These are phyloP conservation scores for Phyllopteryx taeniolatus DNA, from an alignment of 2,113 vertebrate species.

Conservation along the genomic window DNA sequence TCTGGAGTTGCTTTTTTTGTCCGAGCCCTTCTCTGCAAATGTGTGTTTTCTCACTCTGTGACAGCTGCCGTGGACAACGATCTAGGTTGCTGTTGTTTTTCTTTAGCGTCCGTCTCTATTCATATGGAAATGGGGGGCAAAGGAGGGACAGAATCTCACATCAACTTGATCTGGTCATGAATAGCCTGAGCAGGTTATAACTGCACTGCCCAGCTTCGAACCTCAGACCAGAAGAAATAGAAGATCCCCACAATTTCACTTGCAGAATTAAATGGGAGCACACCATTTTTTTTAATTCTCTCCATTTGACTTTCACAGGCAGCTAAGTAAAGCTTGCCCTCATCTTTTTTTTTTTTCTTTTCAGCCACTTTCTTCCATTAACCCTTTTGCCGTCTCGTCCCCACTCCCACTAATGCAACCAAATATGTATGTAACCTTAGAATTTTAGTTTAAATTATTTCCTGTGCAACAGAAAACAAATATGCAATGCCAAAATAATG, in stretches of 20 bases:
- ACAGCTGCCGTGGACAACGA: constrained; percentile 84
- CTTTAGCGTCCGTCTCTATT: constrained; percentile 84
- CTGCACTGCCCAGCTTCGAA: constrained; percentile 49
- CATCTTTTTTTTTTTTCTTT: too few relatives aligned
- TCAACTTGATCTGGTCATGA: constrained; percentile 98
- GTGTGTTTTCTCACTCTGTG: constrained; percentile 72
- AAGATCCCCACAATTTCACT: constrained; percentile 45
- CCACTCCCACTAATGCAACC: constrained; percentile 16
- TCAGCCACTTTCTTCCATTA: too few relatives aligned
- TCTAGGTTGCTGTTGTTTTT: constrained; percentile 62
- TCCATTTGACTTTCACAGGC: too few relatives aligned
- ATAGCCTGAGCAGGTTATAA: constrained; percentile 88
- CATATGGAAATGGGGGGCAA: constrained; percentile 97
- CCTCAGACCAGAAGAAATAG: constrained; percentile 73
- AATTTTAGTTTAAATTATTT: not conserved
- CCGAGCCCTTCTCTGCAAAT: constrained; percentile 30
- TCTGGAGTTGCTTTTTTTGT: not conserved
- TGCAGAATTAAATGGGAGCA: constrained; percentile 28
- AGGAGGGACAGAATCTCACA: constrained; percentile 93
- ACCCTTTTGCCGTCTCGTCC: constrained; percentile 3
- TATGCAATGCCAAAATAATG: not conserved
- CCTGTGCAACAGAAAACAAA: not conserved
- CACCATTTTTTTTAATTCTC: too few relatives aligned
- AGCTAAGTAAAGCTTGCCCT: too few relatives aligned
- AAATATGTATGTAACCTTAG: too few relatives aligned